Conservation (phyloP, 2,113 vertebrate genomes). For the Labeo rohita region DNA sequence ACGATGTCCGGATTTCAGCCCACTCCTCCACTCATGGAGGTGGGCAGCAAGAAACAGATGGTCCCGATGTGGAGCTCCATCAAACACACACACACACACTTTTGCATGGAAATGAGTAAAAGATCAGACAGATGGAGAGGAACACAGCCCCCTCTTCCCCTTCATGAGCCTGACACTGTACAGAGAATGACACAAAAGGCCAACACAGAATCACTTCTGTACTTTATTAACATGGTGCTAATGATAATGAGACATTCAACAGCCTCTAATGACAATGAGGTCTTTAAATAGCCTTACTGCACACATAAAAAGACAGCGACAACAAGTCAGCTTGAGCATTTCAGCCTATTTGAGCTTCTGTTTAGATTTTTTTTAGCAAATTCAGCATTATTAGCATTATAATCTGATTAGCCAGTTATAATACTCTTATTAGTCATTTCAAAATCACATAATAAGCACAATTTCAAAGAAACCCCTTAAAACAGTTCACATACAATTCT, state of each 20-base stretch:
- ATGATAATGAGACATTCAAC: constrained; percentile 15
- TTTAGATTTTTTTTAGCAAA: not conserved
- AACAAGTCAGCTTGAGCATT: not conserved
- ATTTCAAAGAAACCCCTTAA: not conserved
- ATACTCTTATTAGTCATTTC: not conserved
- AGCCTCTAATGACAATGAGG: not conserved
- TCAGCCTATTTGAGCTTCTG: not conserved
- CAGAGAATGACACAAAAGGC: constrained; percentile 8
- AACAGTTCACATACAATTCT: not conserved
- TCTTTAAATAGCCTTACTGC: not conserved
- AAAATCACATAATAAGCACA: not conserved
- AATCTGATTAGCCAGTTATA: no score
- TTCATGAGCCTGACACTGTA: not conserved
- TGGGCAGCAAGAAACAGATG: constrained; percentile 65
- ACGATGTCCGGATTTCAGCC: constrained; percentile 23
- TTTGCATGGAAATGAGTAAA: constrained; percentile 48
- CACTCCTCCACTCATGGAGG: constrained; percentile 45
- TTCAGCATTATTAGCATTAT: not conserved
- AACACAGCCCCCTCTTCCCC: constrained; percentile 12
- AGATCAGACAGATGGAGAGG: constrained; percentile 48
- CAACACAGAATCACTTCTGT: not conserved
- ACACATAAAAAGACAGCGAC: not conserved
- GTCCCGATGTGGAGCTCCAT: constrained; percentile 58
- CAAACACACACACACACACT: constrained; percentile 40
- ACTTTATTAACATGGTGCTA: not conserved